Evolutionary conservation across 2,797 vertebrate species (phyloP).

Genomic region (Acridotheres tristis): DNA sequence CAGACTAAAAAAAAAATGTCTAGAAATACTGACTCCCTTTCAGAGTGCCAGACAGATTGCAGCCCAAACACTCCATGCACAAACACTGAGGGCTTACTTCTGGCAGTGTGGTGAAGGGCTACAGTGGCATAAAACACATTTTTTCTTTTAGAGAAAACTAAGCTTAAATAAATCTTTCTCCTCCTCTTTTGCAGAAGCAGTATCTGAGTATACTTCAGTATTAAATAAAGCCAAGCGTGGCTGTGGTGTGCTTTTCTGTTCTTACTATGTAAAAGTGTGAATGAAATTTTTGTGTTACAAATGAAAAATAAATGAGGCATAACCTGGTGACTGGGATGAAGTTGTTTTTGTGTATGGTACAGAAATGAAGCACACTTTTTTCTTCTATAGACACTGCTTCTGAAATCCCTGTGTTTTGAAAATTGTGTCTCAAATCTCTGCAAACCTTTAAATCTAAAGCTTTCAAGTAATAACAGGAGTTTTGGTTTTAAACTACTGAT

Average conservation of each 20-base stretch:
- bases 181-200: neutral
- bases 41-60: neutral
- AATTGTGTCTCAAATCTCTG: neutral
- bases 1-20: neutral
- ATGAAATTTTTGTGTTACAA: neutral
- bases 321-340: neutral
- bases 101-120: neutral
- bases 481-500: neutral
- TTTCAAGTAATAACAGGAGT: neutral
- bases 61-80: neutral
- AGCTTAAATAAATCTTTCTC: neutral
- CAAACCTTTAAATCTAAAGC: neutral
- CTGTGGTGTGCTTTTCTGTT: neutral
- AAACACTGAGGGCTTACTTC: neutral
- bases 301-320: neutral
- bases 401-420: neutral
- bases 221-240: neutral
- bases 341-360: neutral
- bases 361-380: neutral
- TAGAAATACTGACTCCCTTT: neutral
- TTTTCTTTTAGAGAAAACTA: neutral
- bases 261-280: neutral
- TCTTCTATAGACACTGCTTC: neutral
- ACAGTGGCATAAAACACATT: accelerated
- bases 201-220: neutral